Conservation (phyloP, 2,888 invertebrate species). For the Drosophila heteroneura region DNA sequence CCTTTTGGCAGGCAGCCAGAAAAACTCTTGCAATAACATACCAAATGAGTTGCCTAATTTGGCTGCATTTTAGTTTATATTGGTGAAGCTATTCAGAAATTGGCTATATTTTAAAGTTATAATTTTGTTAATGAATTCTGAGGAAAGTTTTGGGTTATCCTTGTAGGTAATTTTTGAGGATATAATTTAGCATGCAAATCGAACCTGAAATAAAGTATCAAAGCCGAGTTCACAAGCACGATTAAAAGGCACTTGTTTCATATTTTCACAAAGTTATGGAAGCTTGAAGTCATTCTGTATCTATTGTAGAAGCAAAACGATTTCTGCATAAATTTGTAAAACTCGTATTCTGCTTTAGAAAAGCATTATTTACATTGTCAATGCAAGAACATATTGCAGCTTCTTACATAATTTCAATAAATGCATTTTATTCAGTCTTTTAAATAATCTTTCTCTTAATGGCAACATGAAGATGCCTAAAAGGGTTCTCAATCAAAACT, state of each 20-base stretch:
- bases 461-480: conserved; percentile 36
- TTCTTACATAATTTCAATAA: conserved; percentile 9
- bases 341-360: not conserved
- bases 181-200: not conserved
- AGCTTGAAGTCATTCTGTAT: not conserved
- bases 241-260: not conserved
- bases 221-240: not conserved
- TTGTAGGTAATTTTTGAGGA: too few species aligned
- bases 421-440: conserved; percentile 30
- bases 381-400: conserved; percentile 6
- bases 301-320: not conserved
- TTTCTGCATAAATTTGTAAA: not conserved
- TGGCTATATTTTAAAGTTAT: not conserved
- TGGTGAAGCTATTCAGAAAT: not conserved
- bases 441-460: conserved; percentile 41
- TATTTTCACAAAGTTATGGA: too few species aligned
- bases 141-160: not conserved
- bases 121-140: not conserved
- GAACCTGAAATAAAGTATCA: not conserved
- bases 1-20: conserved; percentile 9
- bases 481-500: conserved; percentile 70
- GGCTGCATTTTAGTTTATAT: not conserved
- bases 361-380: conserved; percentile 2
- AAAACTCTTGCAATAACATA: conserved; percentile 10
- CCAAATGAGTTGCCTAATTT: conserved; percentile 28